These are phyloP conservation scores for Fregata magnificens DNA, from an alignment of 2,113 vertebrate species.

Conservation along the genomic window DNA sequence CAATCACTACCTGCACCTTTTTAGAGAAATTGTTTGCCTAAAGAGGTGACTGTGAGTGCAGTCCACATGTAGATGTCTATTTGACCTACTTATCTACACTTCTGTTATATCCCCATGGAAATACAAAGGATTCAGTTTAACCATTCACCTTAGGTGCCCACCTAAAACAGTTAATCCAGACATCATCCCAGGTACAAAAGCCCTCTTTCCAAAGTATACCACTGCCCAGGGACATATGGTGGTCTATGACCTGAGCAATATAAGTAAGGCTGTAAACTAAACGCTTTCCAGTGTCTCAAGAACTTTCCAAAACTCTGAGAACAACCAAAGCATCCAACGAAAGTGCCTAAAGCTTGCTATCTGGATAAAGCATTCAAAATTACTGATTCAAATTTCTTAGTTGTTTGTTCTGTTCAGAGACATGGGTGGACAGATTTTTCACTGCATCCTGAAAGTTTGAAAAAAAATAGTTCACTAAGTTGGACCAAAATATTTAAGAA, in stretches of 20 bases:
- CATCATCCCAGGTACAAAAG: neutral
- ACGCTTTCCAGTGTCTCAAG: neutral
- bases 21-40: neutral
- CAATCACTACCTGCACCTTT: neutral
- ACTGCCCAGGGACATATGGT: neutral
- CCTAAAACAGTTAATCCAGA: neutral
- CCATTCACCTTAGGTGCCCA: neutral
- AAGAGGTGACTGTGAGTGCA: neutral
- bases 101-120: neutral
- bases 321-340: neutral
- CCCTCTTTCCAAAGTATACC: neutral
- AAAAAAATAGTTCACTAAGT: neutral
- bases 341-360: neutral
- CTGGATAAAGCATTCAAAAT: neutral
- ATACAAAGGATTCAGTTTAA: neutral
- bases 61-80: neutral
- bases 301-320: neutral
- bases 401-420: neutral
- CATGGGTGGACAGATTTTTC: neutral
- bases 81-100: neutral
- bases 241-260: neutral
- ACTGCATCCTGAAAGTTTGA: neutral
- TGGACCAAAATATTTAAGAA: neutral
- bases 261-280: neutral
- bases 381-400: neutral